Evolutionary conservation across 2,113 vertebrate species (phyloP), one percentile per base, ranked within the genome.

Genomic region (Pseudorectes ferrugineus): DNA sequence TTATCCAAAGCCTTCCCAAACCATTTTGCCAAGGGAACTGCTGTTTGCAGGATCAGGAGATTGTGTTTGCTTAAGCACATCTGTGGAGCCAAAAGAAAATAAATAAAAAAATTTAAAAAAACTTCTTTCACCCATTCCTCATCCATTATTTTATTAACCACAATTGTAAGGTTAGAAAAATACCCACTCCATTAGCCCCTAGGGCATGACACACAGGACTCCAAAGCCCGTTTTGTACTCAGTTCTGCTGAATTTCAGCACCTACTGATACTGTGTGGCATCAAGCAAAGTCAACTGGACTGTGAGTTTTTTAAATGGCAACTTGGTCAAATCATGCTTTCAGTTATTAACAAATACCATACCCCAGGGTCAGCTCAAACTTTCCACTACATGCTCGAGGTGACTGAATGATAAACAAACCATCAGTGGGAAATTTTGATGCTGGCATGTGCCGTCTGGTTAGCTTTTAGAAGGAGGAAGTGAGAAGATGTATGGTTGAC

Each of bases 71-170:
- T 81, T 84, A 96, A 96, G 79, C n/a, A 73, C 2, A 10, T 65
- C 77, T 84, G 45, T 46, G 40, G n/a, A 92, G 36, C 57, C 67
- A 96, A 86, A 95, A 46, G 10, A 91, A 92, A 92, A 95, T 38
- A 79, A 75, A 87, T 43, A 35, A 45, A 74, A 91, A 89, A 54
- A 4, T 4, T 1, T 4, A 4, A 59, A 71, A 63, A 51, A 2
- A 10, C 22, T 75, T 65, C 2, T 62, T 82, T 85, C 31, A 75
- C 29, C 8, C 33, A 76, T 75, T 85, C 33, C 59, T 95, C 78
- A 93, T 77, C 67, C 61, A 85, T 84, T 94, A 83, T 95, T 96
- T 96, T 84, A 93, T 76, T 94, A 94, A 88, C 59, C 48, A 78
- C 33, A 63, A 88, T 57, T 90, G 38, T 28, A 93, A 96, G 68